phyloP scores from a whole-genome alignment of 2,888 invertebrate species.

The Thysanoteuthis rhombus region DNA sequence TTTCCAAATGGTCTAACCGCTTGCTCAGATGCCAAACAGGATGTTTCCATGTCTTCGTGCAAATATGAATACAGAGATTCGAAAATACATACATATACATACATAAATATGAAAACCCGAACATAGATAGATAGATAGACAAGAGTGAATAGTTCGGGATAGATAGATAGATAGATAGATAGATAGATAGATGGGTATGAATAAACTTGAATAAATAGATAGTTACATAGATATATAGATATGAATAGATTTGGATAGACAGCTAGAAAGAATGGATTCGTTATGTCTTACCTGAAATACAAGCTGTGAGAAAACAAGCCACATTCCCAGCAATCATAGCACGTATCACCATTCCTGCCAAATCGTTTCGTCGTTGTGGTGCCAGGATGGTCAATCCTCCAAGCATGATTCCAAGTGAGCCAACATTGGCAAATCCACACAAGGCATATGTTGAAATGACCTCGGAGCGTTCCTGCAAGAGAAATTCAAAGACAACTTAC shows the following conservation, averaged over 20 bases:
- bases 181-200: neutral
- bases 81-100: neutral
- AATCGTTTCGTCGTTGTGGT: conserved; percentile 51
- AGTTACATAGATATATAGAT: neutral
- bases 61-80: neutral
- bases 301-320: conserved; percentile 67
- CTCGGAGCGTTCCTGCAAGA: conserved; percentile 42
- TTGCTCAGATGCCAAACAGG: no score
- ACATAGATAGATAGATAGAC: neutral
- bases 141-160: neutral
- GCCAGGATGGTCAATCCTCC: conserved; percentile 60
- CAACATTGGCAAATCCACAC: conserved; percentile 65
- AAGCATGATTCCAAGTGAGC: conserved; percentile 59
- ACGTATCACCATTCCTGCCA: conserved; percentile 54
- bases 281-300: conserved; percentile 58
- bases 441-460: conserved; percentile 62
- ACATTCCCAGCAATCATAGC: conserved; percentile 67
- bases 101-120: neutral
- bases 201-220: neutral
- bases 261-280: neutral
- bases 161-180: neutral
- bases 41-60: neutral
- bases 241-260: neutral
- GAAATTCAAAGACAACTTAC: neutral
- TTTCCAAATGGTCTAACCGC: no score